Conservation (phyloP, 2,888 invertebrate genomes). For the Sarcophaga variegata region DNA sequence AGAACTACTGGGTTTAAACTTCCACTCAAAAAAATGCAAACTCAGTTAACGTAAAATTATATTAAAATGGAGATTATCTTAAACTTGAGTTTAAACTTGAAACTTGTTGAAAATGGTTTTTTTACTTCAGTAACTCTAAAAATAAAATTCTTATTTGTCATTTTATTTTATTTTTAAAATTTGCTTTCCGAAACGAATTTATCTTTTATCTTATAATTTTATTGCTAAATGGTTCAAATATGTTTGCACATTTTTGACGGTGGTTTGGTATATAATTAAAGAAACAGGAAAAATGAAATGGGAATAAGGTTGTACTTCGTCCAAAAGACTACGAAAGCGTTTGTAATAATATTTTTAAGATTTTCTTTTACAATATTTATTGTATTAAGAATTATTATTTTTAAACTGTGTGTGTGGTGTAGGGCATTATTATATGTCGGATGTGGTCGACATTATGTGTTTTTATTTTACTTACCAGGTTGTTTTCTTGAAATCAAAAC, state of each 20-base stretch:
- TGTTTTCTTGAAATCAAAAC: conserved; percentile 13
- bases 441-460: background rate
- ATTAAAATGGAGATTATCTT: too few species aligned
- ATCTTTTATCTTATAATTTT: background rate
- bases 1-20: too few species aligned
- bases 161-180: background rate
- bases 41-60: too few species aligned
- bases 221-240: background rate
- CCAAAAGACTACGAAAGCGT: too few species aligned
- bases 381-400: background rate
- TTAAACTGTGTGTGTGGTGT: conserved; percentile 3
- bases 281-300: too few species aligned
- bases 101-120: too few species aligned
- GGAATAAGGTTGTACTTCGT: too few species aligned
- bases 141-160: background rate
- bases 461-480: background rate
- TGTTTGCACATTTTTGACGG: background rate
- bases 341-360: too few species aligned
- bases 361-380: background rate
- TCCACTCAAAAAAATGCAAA: too few species aligned
- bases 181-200: background rate
- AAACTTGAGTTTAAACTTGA: too few species aligned
- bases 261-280: too few species aligned
- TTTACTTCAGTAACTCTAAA: too few species aligned
- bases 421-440: conserved; percentile 14